These are phyloP conservation scores for Aspiorhynchus laticeps DNA, from an alignment of 2,113 vertebrate species.

Conservation along the genomic window DNA sequence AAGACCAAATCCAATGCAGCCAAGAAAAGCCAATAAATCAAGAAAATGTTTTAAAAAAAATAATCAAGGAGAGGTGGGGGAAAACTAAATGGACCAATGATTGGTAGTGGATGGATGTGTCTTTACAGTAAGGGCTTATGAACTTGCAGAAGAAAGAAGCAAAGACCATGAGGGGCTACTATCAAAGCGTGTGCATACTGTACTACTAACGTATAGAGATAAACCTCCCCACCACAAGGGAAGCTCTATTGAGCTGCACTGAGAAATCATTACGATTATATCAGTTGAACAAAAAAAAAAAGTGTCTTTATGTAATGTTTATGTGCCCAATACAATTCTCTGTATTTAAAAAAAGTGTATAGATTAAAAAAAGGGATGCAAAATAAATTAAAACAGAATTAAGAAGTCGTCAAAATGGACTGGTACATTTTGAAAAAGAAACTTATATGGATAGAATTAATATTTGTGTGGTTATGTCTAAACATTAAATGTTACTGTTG, in stretches of 20 bases:
- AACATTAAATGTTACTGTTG: constrained; percentile 42
- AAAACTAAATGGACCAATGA: constrained; percentile 45
- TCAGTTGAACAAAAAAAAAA: constrained; percentile 55
- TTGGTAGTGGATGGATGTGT: constrained; percentile 12
- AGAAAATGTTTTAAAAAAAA: constrained; percentile 60
- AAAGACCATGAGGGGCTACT: constrained; percentile 47
- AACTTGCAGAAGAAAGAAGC: constrained; percentile 19
- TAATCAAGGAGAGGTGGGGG: constrained; percentile 33
- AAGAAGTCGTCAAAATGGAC: neutral
- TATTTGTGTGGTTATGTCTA: constrained; percentile 44
- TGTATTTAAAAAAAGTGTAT: constrained; percentile 56
- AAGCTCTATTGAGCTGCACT: constrained; percentile 58
- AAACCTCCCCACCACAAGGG: constrained; percentile 47
- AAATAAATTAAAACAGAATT: constrained; percentile 12
- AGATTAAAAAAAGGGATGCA: constrained; percentile 38
- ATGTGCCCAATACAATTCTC: constrained; percentile 62
- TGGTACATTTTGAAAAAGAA: constrained; percentile 13
- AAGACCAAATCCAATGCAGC: constrained; percentile 77
- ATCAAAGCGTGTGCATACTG: constrained; percentile 62
- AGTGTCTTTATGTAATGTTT: constrained; percentile 65
- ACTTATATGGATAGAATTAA: constrained; percentile 12
- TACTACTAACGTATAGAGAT: constrained; percentile 71
- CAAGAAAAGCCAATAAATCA: constrained; percentile 71
- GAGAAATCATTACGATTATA: constrained; percentile 61
- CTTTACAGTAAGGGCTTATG: constrained; percentile 44